phyloP scores from a whole-genome alignment of 2,113 vertebrate genomes.

The Semnopithecus entellus region DNA sequence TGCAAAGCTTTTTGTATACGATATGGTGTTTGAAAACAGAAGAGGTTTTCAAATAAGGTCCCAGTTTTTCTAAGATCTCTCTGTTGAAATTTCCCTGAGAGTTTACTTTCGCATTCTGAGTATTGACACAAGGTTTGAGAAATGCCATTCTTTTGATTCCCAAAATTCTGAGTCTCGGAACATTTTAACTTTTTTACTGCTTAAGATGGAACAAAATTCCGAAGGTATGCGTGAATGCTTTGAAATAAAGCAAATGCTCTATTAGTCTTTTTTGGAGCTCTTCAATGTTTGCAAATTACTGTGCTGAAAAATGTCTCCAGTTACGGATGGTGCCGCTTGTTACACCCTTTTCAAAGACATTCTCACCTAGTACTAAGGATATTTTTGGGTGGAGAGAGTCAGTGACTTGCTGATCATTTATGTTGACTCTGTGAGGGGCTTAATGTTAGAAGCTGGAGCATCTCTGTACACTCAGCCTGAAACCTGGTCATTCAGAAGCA shows the following conservation, averaged over 20 bases:
- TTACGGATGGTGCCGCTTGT: background rate
- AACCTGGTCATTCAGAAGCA: background rate
- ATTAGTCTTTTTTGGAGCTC: background rate
- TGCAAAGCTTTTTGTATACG: background rate
- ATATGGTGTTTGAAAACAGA: conserved; percentile 12
- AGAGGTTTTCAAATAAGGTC: background rate
- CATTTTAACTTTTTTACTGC: background rate
- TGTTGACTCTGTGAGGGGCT: background rate
- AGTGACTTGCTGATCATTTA: background rate
- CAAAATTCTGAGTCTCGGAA: conserved; percentile 16
- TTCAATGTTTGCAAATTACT: background rate
- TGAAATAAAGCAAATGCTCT: conserved; percentile 30
- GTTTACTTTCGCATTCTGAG: conserved; percentile 24
- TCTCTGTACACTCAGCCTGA: background rate
- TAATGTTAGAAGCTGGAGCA: background rate
- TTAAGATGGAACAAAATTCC: background rate
- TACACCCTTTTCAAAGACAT: background rate
- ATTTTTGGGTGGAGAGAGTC: background rate
- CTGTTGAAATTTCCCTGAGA: conserved; percentile 40
- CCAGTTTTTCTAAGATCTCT: background rate
- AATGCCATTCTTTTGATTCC: conserved; percentile 1
- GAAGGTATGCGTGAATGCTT: background rate
- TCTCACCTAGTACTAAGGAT: background rate
- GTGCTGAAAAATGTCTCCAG: background rate
- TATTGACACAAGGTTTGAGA: background rate